phyloP scores from a whole-genome alignment of 2,797 vertebrate genomes.

The Oreochromis grahami region DNA sequence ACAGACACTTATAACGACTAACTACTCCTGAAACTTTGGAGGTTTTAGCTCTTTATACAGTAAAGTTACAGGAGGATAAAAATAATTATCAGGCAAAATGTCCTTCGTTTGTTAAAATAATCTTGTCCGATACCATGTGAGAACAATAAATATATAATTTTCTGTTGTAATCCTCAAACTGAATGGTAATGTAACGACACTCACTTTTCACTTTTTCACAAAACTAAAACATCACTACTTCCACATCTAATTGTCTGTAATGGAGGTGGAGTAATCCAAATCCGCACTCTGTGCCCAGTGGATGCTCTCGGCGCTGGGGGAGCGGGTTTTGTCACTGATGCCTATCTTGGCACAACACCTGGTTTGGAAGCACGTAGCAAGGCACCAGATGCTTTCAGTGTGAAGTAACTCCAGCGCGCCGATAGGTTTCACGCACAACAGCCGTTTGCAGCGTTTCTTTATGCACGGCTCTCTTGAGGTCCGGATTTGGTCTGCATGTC shows the following conservation, averaged over 20 bases:
- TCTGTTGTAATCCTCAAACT: background rate
- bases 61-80: background rate
- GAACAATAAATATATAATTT: background rate
- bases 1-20: fast-evolving
- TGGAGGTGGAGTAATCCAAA: background rate
- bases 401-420: fast-evolving
- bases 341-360: background rate
- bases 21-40: background rate
- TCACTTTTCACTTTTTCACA: fast-evolving
- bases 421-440: fast-evolving
- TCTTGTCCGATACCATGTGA: fast-evolving
- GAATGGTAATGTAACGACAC: background rate
- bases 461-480: fast-evolving
- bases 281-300: background rate
- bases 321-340: fast-evolving
- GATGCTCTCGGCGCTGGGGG: background rate
- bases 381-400: background rate
- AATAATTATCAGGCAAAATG: background rate
- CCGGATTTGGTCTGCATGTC: background rate
- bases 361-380: fast-evolving
- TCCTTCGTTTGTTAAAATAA: background rate
- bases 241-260: background rate
- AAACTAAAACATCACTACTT: background rate
- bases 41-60: background rate
- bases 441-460: background rate